Conservation (phyloP, 2,113 vertebrate genomes). For the Rhombomys opimus region DNA sequence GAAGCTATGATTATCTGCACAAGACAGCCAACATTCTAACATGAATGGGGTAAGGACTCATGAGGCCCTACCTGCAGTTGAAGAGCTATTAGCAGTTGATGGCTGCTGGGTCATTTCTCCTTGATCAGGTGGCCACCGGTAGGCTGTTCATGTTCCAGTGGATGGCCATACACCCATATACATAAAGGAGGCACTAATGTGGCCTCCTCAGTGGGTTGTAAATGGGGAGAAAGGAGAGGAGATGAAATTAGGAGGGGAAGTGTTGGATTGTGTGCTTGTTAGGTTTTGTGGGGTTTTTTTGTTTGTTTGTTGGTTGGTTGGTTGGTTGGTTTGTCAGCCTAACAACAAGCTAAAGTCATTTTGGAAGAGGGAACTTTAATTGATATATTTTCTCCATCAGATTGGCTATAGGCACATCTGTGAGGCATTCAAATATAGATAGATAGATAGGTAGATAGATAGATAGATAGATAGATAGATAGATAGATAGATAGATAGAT, state of each 20-base stretch:
- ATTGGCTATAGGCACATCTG: neutral
- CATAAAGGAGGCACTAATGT: neutral
- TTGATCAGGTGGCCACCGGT: too few relatives aligned
- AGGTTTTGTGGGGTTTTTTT: neutral
- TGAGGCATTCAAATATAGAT: neutral
- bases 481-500: neutral
- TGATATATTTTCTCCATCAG: neutral
- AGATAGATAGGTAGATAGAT: too few relatives aligned
- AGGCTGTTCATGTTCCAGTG: neutral
- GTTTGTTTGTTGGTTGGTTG: neutral
- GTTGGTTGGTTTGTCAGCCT: neutral
- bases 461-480: neutral
- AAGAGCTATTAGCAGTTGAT: neutral
- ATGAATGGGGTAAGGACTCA: neutral
- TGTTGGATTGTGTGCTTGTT: neutral
- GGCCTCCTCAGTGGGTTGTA: neutral
- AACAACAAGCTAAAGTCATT: neutral
- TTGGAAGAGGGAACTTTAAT: neutral
- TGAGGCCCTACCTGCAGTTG: neutral
- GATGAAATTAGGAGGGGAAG: neutral
- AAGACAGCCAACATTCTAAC: neutral
- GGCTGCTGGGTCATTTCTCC: neutral
- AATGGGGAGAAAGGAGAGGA: neutral
- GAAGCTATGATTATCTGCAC: neutral
- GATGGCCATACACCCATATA: neutral